Evolutionary conservation across 2,113 vertebrate species (phyloP), one percentile per base, ranked within the genome.

Genomic region (Glaucomys volans): DNA sequence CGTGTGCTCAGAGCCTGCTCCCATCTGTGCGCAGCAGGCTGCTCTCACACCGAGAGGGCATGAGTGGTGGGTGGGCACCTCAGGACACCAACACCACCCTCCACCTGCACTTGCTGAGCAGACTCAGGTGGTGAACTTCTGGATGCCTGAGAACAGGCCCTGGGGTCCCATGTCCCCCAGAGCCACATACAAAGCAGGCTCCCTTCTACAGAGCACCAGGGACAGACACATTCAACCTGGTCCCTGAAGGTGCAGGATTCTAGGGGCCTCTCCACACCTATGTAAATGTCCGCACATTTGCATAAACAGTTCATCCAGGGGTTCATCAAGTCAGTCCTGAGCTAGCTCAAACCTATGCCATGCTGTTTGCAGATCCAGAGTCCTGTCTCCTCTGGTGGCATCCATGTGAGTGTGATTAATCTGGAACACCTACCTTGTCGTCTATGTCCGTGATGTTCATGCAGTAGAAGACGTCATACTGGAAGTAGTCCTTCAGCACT

Each of bases 401-500:
- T 26, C 35, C 11, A 20, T 47, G n/a, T n/a, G n/a, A n/a, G n/a
- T n/a, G n/a, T 30, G 30, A 8, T 30, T 11, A 8, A 8, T 4
- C 14, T 13, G 5, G 24, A 13, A 26, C 3, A 0, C 97, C 98
- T 96, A 99, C 99, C 98, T 99, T 99, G 97, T 99, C 99, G 32
- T 99, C 99, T 17, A 99, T 99, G 97, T 99, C 99, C 5, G 99
- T 99, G 98, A 99, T 99, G 98, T 99, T 99, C 99, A 99, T 99
- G 98, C 99, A 99, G 93, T 99, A 99, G 71, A 99, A 98, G 93
- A 99, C 97, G 0, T 99, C 99, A 0, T 99, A 99, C 83, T 99
- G 99, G 98, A 99, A 99, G 98, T 99, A 99, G 97, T 99, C 99
- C 95, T 96, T 99, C 97, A 99, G 97, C 52, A 99, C 98, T 95